These are phyloP conservation scores for Bombus terrestris DNA, from an alignment of 1,140 invertebrate genomes.

Conservation along the genomic window DNA sequence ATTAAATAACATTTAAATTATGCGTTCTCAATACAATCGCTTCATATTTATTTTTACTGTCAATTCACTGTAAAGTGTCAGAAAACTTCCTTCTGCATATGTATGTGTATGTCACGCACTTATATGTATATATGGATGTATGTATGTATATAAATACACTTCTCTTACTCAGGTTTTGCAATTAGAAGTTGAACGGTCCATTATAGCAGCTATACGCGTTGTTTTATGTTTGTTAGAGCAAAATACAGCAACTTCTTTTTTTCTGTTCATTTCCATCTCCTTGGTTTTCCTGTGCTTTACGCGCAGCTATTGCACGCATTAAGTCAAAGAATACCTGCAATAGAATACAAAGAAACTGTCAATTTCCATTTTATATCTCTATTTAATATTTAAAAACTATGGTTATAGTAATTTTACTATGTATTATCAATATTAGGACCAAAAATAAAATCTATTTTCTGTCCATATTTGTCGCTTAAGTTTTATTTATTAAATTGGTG, in stretches of 20 bases:
- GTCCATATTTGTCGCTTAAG: not conserved
- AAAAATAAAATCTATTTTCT: constrained; percentile 13
- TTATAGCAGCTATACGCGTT: constrained; percentile 53
- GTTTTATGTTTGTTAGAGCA: constrained; percentile 82
- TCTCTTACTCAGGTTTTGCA: constrained; percentile 59
- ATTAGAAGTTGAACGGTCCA: constrained; percentile 56
- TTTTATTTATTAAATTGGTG: not conserved
- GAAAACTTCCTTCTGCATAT: constrained; percentile 60
- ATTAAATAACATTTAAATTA: constrained; percentile 35
- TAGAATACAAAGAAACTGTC: constrained; percentile 33
- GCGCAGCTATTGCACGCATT: constrained; percentile 97
- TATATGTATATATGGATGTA: constrained; percentile 6
- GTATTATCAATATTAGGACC: not conserved
- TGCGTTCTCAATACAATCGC: constrained; percentile 36
- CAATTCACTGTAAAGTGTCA: constrained; percentile 73
- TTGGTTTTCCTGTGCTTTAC: constrained; percentile 96
- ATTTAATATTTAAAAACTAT: not conserved
- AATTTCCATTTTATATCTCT: constrained; percentile 27
- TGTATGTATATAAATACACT: constrained; percentile 62
- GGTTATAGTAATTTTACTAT: not conserved
- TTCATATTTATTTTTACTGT: constrained; percentile 54
- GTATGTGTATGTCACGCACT: not conserved
- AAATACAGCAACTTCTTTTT: constrained; percentile 94
- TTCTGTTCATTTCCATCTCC: constrained; percentile 94
- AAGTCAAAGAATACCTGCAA: constrained; percentile 98